Evolutionary conservation across 2,888 invertebrate species (phyloP).

Genomic region (Elysia crispata): DNA sequence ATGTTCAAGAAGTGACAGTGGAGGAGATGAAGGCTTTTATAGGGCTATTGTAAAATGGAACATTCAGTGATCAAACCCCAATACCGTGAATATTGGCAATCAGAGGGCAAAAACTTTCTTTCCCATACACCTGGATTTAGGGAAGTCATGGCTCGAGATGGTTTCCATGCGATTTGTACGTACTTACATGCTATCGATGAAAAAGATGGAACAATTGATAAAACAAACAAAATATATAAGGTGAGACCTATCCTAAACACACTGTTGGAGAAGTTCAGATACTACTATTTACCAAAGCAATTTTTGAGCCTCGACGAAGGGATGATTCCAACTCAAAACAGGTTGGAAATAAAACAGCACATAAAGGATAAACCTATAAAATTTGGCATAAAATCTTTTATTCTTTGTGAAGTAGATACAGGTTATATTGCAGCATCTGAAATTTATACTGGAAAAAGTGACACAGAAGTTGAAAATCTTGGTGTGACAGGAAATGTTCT

Average conservation of each 20-base stretch:
- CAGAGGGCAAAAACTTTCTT: conserved; percentile 38
- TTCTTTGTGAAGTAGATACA: conserved; percentile 50
- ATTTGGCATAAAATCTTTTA: conserved; percentile 44
- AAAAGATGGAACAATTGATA: no score
- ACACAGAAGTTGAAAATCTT: no score
- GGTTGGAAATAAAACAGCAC: conserved; percentile 40
- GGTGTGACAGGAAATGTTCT: no score
- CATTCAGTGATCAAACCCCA: conserved; percentile 35
- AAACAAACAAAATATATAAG: conserved; percentile 51
- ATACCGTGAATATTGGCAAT: conserved; percentile 48
- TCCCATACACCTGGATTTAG: conserved; percentile 49
- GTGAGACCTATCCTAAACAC: conserved; percentile 25
- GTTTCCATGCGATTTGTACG: conserved; percentile 42
- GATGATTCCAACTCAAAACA: conserved; percentile 52
- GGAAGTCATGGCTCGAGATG: conserved; percentile 43
- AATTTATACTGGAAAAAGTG: no score
- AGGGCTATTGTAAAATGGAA: conserved; percentile 49
- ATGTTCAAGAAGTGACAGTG: not conserved
- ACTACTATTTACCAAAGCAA: conserved; percentile 42
- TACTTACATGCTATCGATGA: no score
- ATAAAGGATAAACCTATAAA: conserved; percentile 34
- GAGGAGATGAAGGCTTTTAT: conserved; percentile 51
- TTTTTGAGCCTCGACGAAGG: conserved; percentile 50
- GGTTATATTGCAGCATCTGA: no score
- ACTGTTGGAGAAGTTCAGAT: conserved; percentile 40